Base-by-base conservation (phyloP, 2,113 vertebrate genomes). In the Pangasianodon gigas region DNA sequence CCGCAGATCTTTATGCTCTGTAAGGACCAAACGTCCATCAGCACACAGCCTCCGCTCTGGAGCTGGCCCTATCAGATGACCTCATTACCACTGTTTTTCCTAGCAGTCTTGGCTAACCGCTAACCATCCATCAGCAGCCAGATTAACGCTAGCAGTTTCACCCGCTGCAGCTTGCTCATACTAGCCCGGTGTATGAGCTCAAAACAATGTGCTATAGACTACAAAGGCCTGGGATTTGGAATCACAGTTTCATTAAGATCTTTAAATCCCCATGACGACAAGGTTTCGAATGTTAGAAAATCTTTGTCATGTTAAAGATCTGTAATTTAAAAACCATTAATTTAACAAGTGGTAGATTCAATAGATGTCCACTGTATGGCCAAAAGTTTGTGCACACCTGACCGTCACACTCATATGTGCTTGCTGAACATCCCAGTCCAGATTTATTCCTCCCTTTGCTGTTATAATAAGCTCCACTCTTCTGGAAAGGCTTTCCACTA, bases 101-200 rank as follows among this genome's bases (percentile, higher is more conserved):
- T 89, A 65, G 44, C 86, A 58, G 80, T 52, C n/a, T 80, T 85
- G 69, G 52, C 88, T 84, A 88, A 90, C 82, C 32, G 26, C 88
- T 87, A 85, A 90, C 86, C 80, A 89, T 91, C 91, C 62, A 21
- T 91, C 91, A 90, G 52, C 91, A 91, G 74, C 85, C 88, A 82
- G 86, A 71, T 90, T 67, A 86, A 56, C 65, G 51, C 56, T 65
- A 74, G 48, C 75, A 85, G 65, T 75, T 62, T 56, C 21, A 79
- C 46, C 46, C n/a, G 4, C 46, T 62, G 19, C 29, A 67, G 29
- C 77, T 52, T 60, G 77, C 46, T 58, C 71, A n/a, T 41, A 18
- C 37, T n/a, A 29, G 54, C 11, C 58, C 5, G 41, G 18, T 21
- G 19, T 52, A 24, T 24, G 24, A 54, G 79, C 32, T 74, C 6